These are phyloP conservation scores for Listronotus bonariensis DNA, from an alignment of 1,140 invertebrate genomes.

Conservation along the genomic window DNA sequence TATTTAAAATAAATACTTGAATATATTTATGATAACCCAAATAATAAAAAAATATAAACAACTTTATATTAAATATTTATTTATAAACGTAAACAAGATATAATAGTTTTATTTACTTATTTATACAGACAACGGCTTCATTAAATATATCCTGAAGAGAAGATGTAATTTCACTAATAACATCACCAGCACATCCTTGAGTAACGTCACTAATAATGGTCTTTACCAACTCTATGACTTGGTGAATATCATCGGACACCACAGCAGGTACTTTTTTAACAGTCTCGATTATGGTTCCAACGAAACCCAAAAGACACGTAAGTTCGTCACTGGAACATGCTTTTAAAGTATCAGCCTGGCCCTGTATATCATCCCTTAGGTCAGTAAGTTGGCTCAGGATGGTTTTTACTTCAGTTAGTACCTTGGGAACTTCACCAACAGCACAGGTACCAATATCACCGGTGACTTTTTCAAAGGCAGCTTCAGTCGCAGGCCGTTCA, in stretches of 20 bases:
- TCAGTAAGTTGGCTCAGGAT: neutral
- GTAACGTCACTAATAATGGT: neutral
- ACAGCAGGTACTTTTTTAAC: neutral
- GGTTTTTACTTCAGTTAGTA: neutral
- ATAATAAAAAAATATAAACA: too few relatives aligned
- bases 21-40: too few relatives aligned
- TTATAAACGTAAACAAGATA: too few relatives aligned
- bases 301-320: neutral
- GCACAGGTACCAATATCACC: neutral
- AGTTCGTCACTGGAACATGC: neutral
- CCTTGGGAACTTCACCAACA: neutral
- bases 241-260: neutral
- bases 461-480: neutral
- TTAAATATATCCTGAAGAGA: neutral
- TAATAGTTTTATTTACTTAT: neutral
- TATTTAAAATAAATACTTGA: too few relatives aligned
- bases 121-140: conserved; percentile 1
- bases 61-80: too few relatives aligned
- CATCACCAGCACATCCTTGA: neutral
- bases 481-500: neutral
- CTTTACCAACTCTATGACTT: neutral
- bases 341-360: neutral
- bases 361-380: neutral
- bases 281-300: neutral
- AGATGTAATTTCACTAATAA: neutral